Evolutionary conservation across 2,888 invertebrate species (phyloP), one percentile per base, ranked within the genome.

Genomic region (Ecdyonurus torrentis): DNA sequence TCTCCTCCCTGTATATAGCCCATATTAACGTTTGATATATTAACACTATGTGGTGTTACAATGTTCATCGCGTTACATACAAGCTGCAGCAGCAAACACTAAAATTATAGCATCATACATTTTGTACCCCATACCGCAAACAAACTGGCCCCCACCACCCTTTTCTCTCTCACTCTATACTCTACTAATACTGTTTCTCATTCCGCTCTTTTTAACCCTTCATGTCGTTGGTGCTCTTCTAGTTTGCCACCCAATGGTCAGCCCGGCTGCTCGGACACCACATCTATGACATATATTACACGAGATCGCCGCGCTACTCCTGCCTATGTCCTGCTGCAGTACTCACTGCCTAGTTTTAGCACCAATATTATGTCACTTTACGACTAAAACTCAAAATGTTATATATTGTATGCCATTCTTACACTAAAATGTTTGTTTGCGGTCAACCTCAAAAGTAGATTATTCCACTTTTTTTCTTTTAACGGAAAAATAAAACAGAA

Each of bases 21-120:
- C 37, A 37, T 37, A 37, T 37, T 37, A 37, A 37, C 37, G 37
- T 37, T 37, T 37, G 37, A 37, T 37, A 37, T 37, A 37, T 37
- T 37, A 37, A 37, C 37, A 37, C 37, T 37, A 37, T 37, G 37
- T 15, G 37, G 37, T 37, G 37, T 37, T 37, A 37, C 37, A 37
- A 37, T 37, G 37, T 37, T 37, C 37, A 37, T 37, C 37, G 37
- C 37, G 37, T 37, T 37, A 37, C 37, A 37, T 37, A 37, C 37
- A 37, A 37, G 37, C 37, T 37, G 37, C 37, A 37, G 37, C 37
- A 37, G 37, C 37, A 37, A 37, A n/a, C 7, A 37, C 37, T 55
- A 55, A 55, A 55, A 55, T 55, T 55, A 55, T 55, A 55, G 55
- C 55, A 22, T 55, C 55, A 55, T 55, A 55, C 55, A 55, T 55